Base-by-base conservation (phyloP, 2,797 vertebrate genomes). In the Spinus pinus region DNA sequence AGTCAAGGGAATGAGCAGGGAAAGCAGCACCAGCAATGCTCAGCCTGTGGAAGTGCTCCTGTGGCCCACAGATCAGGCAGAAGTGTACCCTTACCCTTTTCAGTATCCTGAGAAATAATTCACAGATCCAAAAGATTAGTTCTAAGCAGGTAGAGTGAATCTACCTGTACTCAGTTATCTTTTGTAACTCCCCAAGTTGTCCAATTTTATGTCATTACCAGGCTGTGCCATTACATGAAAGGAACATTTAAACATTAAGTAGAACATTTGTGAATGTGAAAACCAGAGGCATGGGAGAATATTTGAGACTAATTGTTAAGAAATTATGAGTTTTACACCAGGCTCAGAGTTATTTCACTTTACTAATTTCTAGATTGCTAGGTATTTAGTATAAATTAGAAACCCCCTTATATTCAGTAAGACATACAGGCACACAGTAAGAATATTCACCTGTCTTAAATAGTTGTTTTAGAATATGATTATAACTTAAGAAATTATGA, bases 21-120 rank as follows among this genome's bases (percentile, higher is more conserved):
- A 46, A 78, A 88, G 61, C 11, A 58, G 27, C 14, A 69, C 6
- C 47, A 1, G 1, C 0, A 0, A n/a, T n/a, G 4, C 24, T 82
- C n/a, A 44, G 18, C 25, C 37, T 50, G 14, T 53, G 7, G 20
- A 82, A 74, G 5, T 12, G 21, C 3, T 78, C 31, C 49, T 51
- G 5, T 2, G 0, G 13, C 15, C 30, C 35, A 27, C 12, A 54
- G 41, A 46, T 54, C 23, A 56, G n/a, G 21, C 35, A 84, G 57
- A 84, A 12, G 1, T 31, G 4, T 37, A n/a, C 28, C 13, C 20
- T 61, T 25, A 42, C 13, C 22, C 27, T 37, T 24, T 41, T n/a
- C 28, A 73, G 12, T 37, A 70, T 2, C 3, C 4, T 56, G 12
- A 60, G 14, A 88, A 80, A 62, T 13, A 41, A 57, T 65, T 80